These are phyloP conservation scores for Lasioglossum pauxillum DNA, from an alignment of 2,888 invertebrate species.

Conservation along the genomic window DNA sequence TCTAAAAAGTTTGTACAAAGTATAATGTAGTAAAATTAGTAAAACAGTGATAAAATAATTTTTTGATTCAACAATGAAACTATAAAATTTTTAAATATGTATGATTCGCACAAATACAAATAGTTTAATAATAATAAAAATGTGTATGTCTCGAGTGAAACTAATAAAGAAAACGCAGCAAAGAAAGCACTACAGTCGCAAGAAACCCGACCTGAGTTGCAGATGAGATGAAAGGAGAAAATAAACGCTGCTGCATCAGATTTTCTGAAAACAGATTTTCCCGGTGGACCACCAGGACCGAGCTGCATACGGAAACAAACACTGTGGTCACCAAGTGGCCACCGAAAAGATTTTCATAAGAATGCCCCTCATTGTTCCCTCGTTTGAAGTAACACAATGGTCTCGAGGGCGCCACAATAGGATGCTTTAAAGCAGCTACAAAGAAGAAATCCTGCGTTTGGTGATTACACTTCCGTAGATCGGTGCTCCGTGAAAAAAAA, in stretches of 20 bases:
- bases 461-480: constrained; percentile 55
- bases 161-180: neutral
- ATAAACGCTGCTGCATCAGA: neutral
- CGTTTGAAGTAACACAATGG: constrained; percentile 65
- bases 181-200: too few species aligned
- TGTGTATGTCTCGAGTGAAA: neutral
- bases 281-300: neutral
- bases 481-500: constrained; percentile 43
- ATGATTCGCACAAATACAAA: too few species aligned
- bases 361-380: constrained; percentile 72
- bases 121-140: neutral
- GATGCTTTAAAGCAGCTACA: constrained; percentile 46
- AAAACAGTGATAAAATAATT: too few species aligned
- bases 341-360: constrained; percentile 68
- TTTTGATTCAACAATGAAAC: too few species aligned
- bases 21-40: neutral
- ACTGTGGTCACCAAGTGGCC: constrained; percentile 52
- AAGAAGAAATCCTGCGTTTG: constrained; percentile 49
- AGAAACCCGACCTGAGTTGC: neutral
- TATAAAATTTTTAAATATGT: too few species aligned
- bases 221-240: neutral
- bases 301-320: neutral
- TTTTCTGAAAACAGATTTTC: constrained; percentile 14
- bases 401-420: constrained; percentile 46
- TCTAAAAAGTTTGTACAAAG: neutral